Evolutionary conservation across 2,113 vertebrate genomes (phyloP).

Genomic region (Elephas maximus): DNA sequence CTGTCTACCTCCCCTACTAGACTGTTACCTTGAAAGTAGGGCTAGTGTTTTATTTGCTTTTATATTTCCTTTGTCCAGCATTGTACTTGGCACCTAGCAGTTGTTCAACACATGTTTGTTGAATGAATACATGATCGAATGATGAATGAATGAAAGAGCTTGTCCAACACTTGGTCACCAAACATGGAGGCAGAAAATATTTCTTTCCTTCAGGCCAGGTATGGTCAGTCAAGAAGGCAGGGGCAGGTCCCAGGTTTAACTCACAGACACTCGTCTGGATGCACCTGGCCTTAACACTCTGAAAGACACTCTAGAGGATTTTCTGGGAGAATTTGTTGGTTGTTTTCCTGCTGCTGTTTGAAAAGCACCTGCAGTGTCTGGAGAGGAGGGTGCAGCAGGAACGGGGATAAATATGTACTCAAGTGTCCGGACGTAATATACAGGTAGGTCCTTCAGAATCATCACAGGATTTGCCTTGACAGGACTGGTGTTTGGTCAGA

Average conservation of each 20-base stretch:
- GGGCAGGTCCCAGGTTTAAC: not conserved
- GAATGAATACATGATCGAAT: not conserved
- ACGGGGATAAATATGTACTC: not conserved
- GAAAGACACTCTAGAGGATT: not conserved
- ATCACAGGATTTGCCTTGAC: conserved; percentile 23
- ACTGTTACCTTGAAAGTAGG: not conserved
- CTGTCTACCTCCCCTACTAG: not conserved
- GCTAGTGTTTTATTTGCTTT: not conserved
- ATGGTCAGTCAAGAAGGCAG: not conserved
- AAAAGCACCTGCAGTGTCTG: conserved; percentile 12
- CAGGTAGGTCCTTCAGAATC: not conserved
- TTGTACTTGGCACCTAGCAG: not conserved
- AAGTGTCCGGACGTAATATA: not conserved
- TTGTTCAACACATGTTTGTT: not conserved
- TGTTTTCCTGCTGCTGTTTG: conserved; percentile 1
- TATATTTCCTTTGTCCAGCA: not conserved
- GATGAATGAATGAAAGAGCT: not conserved
- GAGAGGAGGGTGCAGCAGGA: not conserved
- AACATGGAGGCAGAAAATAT: not conserved
- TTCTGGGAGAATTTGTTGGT: not conserved
- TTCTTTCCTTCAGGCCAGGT: not conserved
- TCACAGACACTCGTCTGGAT: not conserved
- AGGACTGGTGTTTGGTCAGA: conserved; percentile 6
- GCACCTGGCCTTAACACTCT: not conserved
- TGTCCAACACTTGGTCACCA: not conserved